Evolutionary conservation across 2,888 invertebrate genomes (phyloP).

Genomic region (Hemaris fuciformis): DNA sequence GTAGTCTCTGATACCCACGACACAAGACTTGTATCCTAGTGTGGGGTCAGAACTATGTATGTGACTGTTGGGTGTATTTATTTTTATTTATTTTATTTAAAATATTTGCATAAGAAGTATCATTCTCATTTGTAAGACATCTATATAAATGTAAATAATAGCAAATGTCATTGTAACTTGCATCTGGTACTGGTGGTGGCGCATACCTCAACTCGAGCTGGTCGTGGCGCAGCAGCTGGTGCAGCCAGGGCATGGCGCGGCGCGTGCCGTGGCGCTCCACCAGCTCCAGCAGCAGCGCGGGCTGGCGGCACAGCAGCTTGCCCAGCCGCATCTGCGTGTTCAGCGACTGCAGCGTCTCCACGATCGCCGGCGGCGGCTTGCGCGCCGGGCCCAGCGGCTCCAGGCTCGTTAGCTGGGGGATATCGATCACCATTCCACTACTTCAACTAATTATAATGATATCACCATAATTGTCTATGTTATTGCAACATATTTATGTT

Average conservation of each 20-base stretch:
- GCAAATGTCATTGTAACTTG: too few species aligned
- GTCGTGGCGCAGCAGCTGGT: slow-evolving; percentile 94
- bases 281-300: slow-evolving; percentile 95
- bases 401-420: slow-evolving; percentile 86
- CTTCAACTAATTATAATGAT: too few species aligned
- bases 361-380: slow-evolving; percentile 87
- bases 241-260: slow-evolving; percentile 98
- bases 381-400: slow-evolving; percentile 92
- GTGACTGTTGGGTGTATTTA: too few species aligned
- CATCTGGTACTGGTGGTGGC: neutral
- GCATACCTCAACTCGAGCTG: slow-evolving; percentile 88
- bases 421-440: neutral
- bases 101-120: too few species aligned
- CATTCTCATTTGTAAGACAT: too few species aligned
- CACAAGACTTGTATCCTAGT: too few species aligned
- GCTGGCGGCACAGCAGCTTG: slow-evolving; percentile 93
- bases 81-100: too few species aligned
- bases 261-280: slow-evolving; percentile 94
- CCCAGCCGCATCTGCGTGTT: slow-evolving; percentile 92
- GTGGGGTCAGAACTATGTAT: too few species aligned
- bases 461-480: too few species aligned
- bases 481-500: too few species aligned
- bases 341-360: slow-evolving; percentile 90
- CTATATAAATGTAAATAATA: too few species aligned
- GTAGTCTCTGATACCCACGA: too few species aligned